Conservation (phyloP, 2,113 vertebrate genomes). For the Pelecanus crispus region DNA sequence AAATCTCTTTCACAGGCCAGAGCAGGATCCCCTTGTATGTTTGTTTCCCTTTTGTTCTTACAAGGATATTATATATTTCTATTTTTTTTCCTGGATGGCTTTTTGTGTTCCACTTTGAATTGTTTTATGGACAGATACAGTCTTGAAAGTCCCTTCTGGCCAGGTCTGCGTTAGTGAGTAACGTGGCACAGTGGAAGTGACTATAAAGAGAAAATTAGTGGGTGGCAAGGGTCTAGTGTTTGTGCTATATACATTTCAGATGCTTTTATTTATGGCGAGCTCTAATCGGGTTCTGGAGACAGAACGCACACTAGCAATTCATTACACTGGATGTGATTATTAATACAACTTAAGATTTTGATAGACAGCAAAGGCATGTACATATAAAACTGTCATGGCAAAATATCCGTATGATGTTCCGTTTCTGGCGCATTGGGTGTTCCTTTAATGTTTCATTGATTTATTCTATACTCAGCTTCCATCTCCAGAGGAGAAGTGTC, state of each 20-base stretch:
- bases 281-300: neutral
- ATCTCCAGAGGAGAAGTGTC: conserved; percentile 96
- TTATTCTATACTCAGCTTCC: conserved; percentile 74
- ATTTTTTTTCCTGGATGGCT: neutral
- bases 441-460: neutral
- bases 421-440: neutral
- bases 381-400: neutral
- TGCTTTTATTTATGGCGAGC: neutral
- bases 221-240: neutral
- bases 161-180: neutral
- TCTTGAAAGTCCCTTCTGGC: neutral
- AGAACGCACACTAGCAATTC: neutral
- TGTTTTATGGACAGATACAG: neutral
- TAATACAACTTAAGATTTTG: neutral
- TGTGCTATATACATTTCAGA: neutral
- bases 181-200: neutral
- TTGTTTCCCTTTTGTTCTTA: neutral
- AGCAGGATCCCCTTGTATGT: neutral
- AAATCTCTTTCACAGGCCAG: neutral
- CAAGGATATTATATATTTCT: neutral
- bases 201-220: neutral
- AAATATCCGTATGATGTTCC: neutral
- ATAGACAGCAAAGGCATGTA: neutral
- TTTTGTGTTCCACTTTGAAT: neutral
- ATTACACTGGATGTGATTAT: neutral